Percentiles rank a stretch among this genome's conserved stretches.
Conservation (phyloP, 1,140 invertebrate species). For the Ips typographus region DNA sequence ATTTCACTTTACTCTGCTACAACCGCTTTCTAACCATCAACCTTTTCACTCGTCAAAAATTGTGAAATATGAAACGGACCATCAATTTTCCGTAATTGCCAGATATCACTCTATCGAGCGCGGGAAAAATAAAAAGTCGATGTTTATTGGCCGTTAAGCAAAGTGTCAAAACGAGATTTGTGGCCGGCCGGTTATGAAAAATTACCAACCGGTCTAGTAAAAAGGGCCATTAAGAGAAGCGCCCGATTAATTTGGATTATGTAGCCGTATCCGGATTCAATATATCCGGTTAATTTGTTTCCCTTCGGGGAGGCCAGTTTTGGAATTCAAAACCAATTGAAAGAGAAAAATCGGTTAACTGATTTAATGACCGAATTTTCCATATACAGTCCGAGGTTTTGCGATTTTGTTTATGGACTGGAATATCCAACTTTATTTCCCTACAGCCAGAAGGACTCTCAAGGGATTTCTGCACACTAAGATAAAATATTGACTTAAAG, state of each 20-base stretch:
- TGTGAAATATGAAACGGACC: neutral
- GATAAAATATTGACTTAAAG: constrained; percentile 9
- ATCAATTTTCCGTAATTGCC: neutral
- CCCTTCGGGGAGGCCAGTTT: no score
- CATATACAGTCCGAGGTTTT: no score
- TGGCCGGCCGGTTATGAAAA: constrained; percentile 4
- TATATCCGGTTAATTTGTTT: neutral
- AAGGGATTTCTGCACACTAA: neutral
- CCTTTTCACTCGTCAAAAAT: neutral
- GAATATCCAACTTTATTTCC: no score
- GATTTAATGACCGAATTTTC: no score
- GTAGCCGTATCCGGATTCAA: neutral
- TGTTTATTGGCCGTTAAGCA: neutral
- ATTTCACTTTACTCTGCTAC: neutral
- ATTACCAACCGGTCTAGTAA: neutral
- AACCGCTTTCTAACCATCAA: neutral
- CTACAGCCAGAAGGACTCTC: neutral
- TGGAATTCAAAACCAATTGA: no score
- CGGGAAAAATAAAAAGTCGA: neutral
- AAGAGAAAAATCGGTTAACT: no score
- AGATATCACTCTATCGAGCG: no score
- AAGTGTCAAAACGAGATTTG: constrained; percentile 10
- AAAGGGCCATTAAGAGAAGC: neutral
- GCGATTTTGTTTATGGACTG: no score
- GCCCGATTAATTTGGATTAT: constrained; percentile 3